Evolutionary conservation across 2,888 invertebrate species (phyloP), one percentile per base, ranked within the genome.

Genomic region (Parascotia fuliginaria): DNA sequence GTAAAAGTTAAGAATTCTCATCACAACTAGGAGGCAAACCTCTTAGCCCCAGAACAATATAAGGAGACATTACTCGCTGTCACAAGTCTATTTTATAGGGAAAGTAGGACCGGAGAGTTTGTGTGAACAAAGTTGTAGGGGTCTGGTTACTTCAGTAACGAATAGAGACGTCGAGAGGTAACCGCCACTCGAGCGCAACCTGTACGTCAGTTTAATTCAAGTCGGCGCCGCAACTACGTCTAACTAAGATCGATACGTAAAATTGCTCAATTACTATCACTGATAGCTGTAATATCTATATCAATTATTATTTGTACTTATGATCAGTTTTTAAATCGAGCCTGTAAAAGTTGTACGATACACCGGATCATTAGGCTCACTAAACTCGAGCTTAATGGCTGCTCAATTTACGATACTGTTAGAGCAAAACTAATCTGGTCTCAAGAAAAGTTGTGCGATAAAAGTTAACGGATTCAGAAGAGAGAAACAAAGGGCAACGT

Each of bases 11-110:
- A 78, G 82, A 87, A 88, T 89, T 87, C 88, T 86, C 86, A 82
- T 85, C 83, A 75, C 83, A 87, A 85, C 79, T 83, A 81, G 79
- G 71, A 82, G 77, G 81, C 86, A 88, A 89, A 85, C 89, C 89
- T 89, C 91, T 89, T 89, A 89, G 86, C 88, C 90, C 90, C 90
- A 82, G 87, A 86, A 90, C 90, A 92, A 90, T 90, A 91, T 89
- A 89, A 86, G 85, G 84, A 83, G 86, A 87, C 89, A 90, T 91
- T 90, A 89, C 87, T 92, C 89, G 85, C 85, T 89, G 91, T 89
- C 92, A 89, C 87, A 89, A 86, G 81, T 89, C 83, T 87, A 88
- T 83, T 90, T 88, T 89, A 89, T 87, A 90, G 88, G 88, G 83
- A 89, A 89, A 90, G 87, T 88, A 85, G 84, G 67, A 75, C 79